A percentile compares a stretch with the other conserved stretches of the same genome.
Conservation (phyloP, 2,797 vertebrate genomes). For the Phoeniculus purpureus region DNA sequence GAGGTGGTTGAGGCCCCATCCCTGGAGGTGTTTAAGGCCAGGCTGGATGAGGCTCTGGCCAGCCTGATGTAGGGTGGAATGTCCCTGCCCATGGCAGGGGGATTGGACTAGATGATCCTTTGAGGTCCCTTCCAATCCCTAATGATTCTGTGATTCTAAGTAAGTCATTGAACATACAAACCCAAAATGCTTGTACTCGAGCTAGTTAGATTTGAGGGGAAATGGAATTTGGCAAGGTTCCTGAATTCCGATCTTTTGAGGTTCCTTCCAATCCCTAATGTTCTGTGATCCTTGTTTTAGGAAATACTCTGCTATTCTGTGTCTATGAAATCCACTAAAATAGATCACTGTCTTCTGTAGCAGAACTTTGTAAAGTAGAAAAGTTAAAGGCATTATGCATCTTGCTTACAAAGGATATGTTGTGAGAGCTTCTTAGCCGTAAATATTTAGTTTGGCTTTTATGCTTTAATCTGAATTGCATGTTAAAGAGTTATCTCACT, state of each 20-base stretch:
- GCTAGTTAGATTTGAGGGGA: not conserved
- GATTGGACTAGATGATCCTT: too few relatives aligned
- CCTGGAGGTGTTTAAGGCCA: too few relatives aligned
- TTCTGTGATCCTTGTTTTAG: not conserved
- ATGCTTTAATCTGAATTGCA: not conserved
- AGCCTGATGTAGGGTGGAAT: too few relatives aligned
- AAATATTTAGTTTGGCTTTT: constrained; percentile 11
- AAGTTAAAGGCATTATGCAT: not conserved
- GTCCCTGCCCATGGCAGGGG: too few relatives aligned
- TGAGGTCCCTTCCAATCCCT: too few relatives aligned
- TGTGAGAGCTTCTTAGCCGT: not conserved
- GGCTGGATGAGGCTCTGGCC: too few relatives aligned
- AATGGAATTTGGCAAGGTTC: not conserved
- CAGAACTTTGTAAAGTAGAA: not conserved
- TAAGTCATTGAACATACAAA: not conserved
- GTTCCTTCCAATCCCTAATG: too few relatives aligned
- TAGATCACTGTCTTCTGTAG: not conserved
- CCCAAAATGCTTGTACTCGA: not conserved
- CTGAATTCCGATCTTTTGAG: too few relatives aligned
- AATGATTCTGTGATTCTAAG: too few relatives aligned
- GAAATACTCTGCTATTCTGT: not conserved
- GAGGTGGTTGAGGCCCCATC: too few relatives aligned
- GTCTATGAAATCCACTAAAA: not conserved
- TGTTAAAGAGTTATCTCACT: not conserved
- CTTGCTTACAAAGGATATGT: not conserved